A percentile compares a stretch with the other conserved stretches of the same genome.
These are phyloP conservation scores for Rhinoraja longicauda DNA, from an alignment of 2,797 vertebrate species.

Conservation along the genomic window DNA sequence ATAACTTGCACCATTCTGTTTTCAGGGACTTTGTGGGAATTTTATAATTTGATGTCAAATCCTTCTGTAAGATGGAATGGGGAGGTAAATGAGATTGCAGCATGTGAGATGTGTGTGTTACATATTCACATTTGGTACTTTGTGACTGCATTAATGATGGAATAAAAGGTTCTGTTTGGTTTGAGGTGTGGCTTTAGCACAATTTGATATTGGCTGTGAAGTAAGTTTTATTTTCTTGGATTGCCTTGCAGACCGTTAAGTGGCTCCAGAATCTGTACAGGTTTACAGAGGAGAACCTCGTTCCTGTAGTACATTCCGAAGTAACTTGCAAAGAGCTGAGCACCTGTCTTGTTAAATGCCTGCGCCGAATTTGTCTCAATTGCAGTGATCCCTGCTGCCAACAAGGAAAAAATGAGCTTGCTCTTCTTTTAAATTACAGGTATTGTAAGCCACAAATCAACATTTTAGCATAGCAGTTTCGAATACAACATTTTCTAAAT, in stretches of 20 bases:
- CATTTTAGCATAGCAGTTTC: not conserved
- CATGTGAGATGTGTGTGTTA: not conserved
- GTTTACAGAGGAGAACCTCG: slow-evolving; percentile 20
- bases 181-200: not conserved
- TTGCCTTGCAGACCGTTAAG: slow-evolving; percentile 2
- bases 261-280: slow-evolving; percentile 27
- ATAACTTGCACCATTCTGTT: not conserved
- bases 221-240: not conserved
- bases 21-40: not conserved
- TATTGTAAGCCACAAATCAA: not conserved
- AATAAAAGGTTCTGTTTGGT: not conserved
- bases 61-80: not conserved
- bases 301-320: not conserved
- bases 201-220: not conserved
- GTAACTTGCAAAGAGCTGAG: slow-evolving; percentile 28
- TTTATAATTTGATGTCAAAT: too few relatives aligned
- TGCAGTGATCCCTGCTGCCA: not conserved
- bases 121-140: not conserved
- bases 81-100: not conserved
- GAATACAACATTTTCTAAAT: too few relatives aligned
- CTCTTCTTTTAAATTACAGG: slow-evolving; percentile 23
- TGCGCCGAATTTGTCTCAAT: slow-evolving; percentile 17
- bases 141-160: not conserved
- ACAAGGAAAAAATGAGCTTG: not conserved
- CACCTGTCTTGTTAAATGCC: slow-evolving; percentile 4